A percentile compares a stretch with the other conserved stretches of the same genome.
Evolutionary conservation across 1,140 invertebrate species (phyloP).

Genomic region (Grapholita molesta): DNA sequence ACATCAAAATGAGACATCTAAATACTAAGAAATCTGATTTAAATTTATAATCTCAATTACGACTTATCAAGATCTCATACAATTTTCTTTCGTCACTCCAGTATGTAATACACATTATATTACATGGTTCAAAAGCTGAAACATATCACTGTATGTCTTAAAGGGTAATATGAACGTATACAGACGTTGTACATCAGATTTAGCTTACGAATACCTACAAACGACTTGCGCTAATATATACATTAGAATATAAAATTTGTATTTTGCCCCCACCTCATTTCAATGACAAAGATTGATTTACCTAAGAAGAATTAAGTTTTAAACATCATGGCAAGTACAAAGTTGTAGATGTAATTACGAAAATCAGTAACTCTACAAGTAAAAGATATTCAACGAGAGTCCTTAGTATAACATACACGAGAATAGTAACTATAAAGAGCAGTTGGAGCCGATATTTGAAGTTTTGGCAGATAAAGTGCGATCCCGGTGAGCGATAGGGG

Average conservation of each 20-base stretch:
- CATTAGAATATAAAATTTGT: constrained; percentile 33
- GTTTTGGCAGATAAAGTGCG: constrained; percentile 69
- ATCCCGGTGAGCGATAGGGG: constrained; percentile 69
- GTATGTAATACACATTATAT: constrained; percentile 40
- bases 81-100: constrained; percentile 33
- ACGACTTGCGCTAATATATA: constrained; percentile 60
- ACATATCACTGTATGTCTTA: constrained; percentile 41
- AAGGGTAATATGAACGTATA: constrained; percentile 63
- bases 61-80: neutral
- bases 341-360: neutral
- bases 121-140: constrained; percentile 27
- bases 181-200: constrained; percentile 75
- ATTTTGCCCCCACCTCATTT: constrained; percentile 4
- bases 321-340: constrained; percentile 8
- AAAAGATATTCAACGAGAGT: neutral
- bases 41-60: neutral
- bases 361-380: neutral
- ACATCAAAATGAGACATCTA: constrained; percentile 2
- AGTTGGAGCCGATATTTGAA: constrained; percentile 43
- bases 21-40: neutral
- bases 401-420: constrained; percentile 26
- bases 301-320: constrained; percentile 13
- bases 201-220: constrained; percentile 45
- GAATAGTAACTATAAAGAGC: constrained; percentile 39
- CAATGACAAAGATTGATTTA: constrained; percentile 5